Evolutionary conservation across 2,888 invertebrate species (phyloP), one percentile per base, ranked within the genome.

Genomic region (Cyclophora punctaria): DNA sequence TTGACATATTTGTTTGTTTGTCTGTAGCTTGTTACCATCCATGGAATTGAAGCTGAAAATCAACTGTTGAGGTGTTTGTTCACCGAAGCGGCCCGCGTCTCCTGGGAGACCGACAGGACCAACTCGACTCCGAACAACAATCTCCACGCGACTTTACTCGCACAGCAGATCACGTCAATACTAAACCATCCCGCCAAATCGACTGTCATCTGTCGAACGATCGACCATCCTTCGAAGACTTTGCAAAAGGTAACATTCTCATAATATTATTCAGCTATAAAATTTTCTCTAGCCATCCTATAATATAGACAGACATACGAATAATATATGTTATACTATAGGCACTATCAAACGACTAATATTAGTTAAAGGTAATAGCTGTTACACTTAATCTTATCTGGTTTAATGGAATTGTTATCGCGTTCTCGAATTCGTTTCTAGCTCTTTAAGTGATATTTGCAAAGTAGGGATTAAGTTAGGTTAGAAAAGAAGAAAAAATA

Each of bases 41-140:
- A 96, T 93, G 98, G 98, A 89, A 92, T 96, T 90, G 97, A 98
- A 93, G 97, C 97, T 90, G 97, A 98, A 91, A 94, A 97, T 90
- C 97, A 98, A 92, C 93, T 97, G 86, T 93, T 97, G 91, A 96
- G 96, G 91, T 96, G 96, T 90, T 93, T 98, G 83, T 95, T 98
- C 88, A 95, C 78, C 57, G 87, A 88, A 64, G 84, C 96, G 73
- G 92, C 93, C 73, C 93, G 97, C 79, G 94, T 96, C 83, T 95
- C 96, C 59, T 89, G 82, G 86, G 89, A 84, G 73, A 90, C 69
- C 78, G 90, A 87, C 87, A 92, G 90, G 64, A 89, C 91, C 58
- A 90, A 91, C 57, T 89, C 72, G 90, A 95, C 91, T 89, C 92
- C 75, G 92, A 96, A 84, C 90, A 94, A 75, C 86, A 97, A 76